phyloP scores from a whole-genome alignment of 2,113 vertebrate genomes.

The Coreoperca whiteheadi region DNA sequence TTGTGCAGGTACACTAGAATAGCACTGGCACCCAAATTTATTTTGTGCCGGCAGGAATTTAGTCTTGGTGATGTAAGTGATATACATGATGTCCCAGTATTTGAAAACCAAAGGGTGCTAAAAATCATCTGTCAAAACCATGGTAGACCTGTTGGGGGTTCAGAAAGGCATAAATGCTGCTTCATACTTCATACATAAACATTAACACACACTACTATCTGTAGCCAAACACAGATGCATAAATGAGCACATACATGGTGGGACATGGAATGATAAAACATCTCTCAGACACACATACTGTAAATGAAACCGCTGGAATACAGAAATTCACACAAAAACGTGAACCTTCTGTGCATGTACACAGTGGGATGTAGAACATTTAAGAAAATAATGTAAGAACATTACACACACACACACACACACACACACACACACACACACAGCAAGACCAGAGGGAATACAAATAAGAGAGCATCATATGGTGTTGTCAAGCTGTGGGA shows the following conservation, averaged over 20 bases:
- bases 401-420: constrained; percentile 19
- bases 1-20: constrained; percentile 28
- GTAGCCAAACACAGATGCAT: constrained; percentile 37
- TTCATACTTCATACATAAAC: constrained; percentile 38
- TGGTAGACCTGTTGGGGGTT: constrained; percentile 22
- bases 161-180: constrained; percentile 20
- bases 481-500: constrained; percentile 41
- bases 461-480: constrained; percentile 41
- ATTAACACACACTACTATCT: constrained; percentile 51
- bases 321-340: constrained; percentile 25
- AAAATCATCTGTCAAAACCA: constrained; percentile 37
- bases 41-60: constrained; percentile 46
- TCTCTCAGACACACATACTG: constrained; percentile 13
- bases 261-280: constrained; percentile 50
- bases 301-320: constrained; percentile 9
- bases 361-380: constrained; percentile 51
- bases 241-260: constrained; percentile 33
- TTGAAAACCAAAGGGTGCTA: constrained; percentile 43
- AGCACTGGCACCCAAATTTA: constrained; percentile 24
- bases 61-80: constrained; percentile 49
- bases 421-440: neutral
- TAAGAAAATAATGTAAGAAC: constrained; percentile 46
- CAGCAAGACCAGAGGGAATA: constrained; percentile 48
- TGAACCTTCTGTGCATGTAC: constrained; percentile 40
- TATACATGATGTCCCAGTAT: constrained; percentile 34